Base-by-base conservation (phyloP, 2,113 vertebrate species). In the Australoheros scitulus region DNA sequence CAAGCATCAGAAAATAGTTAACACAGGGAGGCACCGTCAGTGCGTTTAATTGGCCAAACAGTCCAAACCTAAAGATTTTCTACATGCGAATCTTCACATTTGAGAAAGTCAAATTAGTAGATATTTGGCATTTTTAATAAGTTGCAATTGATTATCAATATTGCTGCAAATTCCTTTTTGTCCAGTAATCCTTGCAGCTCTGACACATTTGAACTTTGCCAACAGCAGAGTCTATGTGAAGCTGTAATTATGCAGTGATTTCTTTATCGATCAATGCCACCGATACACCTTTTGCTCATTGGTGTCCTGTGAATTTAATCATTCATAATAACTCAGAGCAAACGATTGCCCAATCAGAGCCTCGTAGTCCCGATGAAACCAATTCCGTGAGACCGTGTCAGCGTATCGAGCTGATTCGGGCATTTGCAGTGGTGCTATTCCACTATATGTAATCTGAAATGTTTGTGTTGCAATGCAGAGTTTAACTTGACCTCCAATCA, bases 141-240 rank as follows among this genome's bases (percentile, higher is more conserved):
- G 52, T 3, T 72, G 17, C 26, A 52, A 52, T 72, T 14, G 68
- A 55, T 72, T 72, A 72, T 14, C 43, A 72, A 55, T 55, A 72
- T 32, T 18, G 26, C 32, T 55, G 26, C 26, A 52, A 34, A 32
- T 50, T 32, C 29, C 68, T 0, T 72, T 72, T 29, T 70, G 65
- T 47, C 68, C 34, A 34, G 43, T 20, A 72, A 13, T 72, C 26
- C 47, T 32, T 6, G 1, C 26, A 72, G 26, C 47, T 52, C 68
- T n/a, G 68, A 55, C 47, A 55, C 47, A 32, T 55, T 52, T 72
- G 68, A 72, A 32, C 68, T 72, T 72, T 72, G 26, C 65, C 65
- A 52, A 52, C 20, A 32, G 17, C 6, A 55, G 47, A 4, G 6
- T 32, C 47, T 14, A 32, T 0, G 0, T 34, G 68, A 72, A 32